Evolutionary conservation across 1,140 invertebrate genomes (phyloP).

Genomic region (Drosophila punjabiensis): DNA sequence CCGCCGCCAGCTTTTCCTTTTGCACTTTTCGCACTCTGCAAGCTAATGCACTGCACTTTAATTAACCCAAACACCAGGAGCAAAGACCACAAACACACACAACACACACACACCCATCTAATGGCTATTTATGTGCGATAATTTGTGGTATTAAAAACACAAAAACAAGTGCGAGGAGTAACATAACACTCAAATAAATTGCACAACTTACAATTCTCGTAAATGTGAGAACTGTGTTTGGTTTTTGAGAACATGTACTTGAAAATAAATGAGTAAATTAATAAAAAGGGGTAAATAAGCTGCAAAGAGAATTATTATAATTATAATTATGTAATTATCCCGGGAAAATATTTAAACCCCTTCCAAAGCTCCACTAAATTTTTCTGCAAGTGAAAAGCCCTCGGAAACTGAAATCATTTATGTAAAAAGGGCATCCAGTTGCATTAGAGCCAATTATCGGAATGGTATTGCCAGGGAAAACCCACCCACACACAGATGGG

Average conservation of each 20-base stretch:
- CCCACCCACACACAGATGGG: neutral
- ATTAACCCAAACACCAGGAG: constrained; percentile 53
- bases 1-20: neutral
- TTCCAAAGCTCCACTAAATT: no score
- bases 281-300: no score
- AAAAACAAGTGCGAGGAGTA: constrained; percentile 21
- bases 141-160: constrained; percentile 50
- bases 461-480: constrained; percentile 15
- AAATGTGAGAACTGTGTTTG: neutral
- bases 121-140: constrained; percentile 78
- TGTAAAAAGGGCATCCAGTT: constrained; percentile 24
- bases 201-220: neutral
- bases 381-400: neutral
- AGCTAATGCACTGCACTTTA: constrained; percentile 67
- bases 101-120: constrained; percentile 31
- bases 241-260: neutral
- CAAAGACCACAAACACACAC: constrained; percentile 12
- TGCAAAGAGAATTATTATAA: no score
- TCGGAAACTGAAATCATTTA: neutral
- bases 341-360: no score
- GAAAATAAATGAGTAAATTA: no score
- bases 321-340: no score
- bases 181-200: constrained; percentile 28
- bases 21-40: neutral
- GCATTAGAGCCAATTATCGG: constrained; percentile 59